Base-by-base conservation (phyloP, 1,140 invertebrate genomes). In the Drosophila saltans region DNA sequence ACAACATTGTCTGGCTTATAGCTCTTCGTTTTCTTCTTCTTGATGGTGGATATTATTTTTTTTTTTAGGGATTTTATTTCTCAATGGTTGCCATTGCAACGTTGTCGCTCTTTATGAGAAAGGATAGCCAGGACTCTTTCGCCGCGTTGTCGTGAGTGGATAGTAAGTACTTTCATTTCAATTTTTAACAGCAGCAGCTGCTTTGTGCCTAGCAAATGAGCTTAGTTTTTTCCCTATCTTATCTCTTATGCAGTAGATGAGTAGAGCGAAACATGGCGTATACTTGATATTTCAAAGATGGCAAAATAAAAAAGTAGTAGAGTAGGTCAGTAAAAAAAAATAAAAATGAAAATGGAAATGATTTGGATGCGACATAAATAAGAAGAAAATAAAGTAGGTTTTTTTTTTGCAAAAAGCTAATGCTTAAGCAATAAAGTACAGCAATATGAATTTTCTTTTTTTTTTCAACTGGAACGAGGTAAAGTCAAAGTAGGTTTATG, bases 81-180 rank as follows among this genome's bases (percentile, higher is more conserved):
- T 52, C 63, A 30, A n/a, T 43, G 21, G 78, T 85, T 85, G 71
- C 66, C 64, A 85, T 81, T 75, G 82, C 75, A 81, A 85, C 82
- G 41, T 41, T 45, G 39, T 41, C 7, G 9, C 24, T 41, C 33
- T 65, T 24, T 67, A 39, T 40, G 21, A 24, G 36, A 77, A 72
- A 61, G 59, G 66, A 77, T 77, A 43, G 26, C 60, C 55, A n/a
- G 52, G 33, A 11, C n/a, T 24, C 30, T 28, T 69, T 21, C n/a
- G 10, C n/a, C n/a, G 41, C 11, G 8, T 43, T 52, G 45, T 26
- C n/a, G 45, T 24, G 21, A 52, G 45, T 52, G 24, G 45, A 52
- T 52, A 52, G 45, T 52, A 26, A 52, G 45, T 52, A 52, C 45
- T 57, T 76, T 80, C 63, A 80, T 79, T 71, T 80, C 57, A 71